Percentiles rank a stretch among this genome's conserved stretches.
Evolutionary conservation across 2,888 invertebrate species (phyloP).

Genomic region (Entomobrya multifasciata): DNA sequence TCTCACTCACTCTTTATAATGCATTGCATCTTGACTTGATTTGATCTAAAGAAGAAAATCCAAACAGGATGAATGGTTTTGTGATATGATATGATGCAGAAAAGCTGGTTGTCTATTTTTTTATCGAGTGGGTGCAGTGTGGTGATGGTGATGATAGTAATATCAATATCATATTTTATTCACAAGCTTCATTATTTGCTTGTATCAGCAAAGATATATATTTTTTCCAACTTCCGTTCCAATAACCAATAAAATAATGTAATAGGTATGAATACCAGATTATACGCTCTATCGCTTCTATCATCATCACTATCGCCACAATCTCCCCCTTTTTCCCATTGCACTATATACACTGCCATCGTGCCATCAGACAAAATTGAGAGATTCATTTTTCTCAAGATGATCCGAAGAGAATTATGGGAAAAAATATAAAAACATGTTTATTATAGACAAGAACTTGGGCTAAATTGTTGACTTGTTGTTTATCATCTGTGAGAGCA

Average conservation of each 20-base stretch:
- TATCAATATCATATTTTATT: conserved; percentile 29
- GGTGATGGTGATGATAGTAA: background rate
- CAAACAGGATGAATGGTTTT: too few relatives aligned
- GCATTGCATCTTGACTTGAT: conserved; percentile 1
- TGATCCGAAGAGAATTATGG: too few relatives aligned
- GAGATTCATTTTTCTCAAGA: too few relatives aligned
- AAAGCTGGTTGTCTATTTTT: too few relatives aligned
- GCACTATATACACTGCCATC: too few relatives aligned
- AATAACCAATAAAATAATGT: conserved; percentile 30
- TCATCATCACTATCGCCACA: background rate
- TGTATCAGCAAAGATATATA: background rate
- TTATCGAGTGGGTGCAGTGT: background rate
- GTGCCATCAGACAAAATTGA: too few relatives aligned
- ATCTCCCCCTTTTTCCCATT: too few relatives aligned
- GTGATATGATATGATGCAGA: background rate
- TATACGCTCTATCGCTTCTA: conserved; percentile 32
- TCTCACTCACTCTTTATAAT: too few relatives aligned
- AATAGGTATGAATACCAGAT: background rate
- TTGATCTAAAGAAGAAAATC: too few relatives aligned
- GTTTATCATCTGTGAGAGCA: conserved; percentile 66
- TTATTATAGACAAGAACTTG: conserved; percentile 3
- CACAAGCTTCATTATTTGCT: background rate
- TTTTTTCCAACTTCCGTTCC: conserved; percentile 25
- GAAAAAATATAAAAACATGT: too few relatives aligned
- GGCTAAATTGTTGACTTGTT: conserved; percentile 67